Conservation (phyloP, 1,140 invertebrate genomes). For the Zaprionus inermis region DNA sequence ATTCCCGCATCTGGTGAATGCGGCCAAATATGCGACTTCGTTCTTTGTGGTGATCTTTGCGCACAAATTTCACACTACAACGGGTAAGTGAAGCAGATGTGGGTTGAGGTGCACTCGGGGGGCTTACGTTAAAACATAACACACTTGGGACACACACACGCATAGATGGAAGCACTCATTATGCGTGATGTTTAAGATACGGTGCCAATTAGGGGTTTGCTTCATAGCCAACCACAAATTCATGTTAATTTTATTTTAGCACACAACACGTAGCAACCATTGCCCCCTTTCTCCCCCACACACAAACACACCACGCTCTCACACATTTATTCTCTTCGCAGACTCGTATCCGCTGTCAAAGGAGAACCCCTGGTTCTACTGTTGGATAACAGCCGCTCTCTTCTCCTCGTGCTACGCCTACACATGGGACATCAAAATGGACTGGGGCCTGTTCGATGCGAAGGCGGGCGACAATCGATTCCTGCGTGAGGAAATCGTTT, state of each 20-base stretch:
- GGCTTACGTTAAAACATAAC: not conserved
- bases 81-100: slow-evolving; percentile 60
- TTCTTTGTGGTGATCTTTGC: slow-evolving; percentile 84
- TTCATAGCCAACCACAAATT: slow-evolving; percentile 52
- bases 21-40: slow-evolving; percentile 85
- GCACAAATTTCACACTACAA: slow-evolving; percentile 77
- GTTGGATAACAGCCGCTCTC: slow-evolving; percentile 91
- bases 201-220: slow-evolving; percentile 60
- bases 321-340: slow-evolving; percentile 63
- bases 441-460: slow-evolving; percentile 98
- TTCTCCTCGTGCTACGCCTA: slow-evolving; percentile 95
- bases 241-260: slow-evolving; percentile 59
- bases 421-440: slow-evolving; percentile 98
- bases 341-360: slow-evolving; percentile 86
- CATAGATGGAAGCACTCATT: slow-evolving; percentile 30
- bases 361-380: slow-evolving; percentile 92
- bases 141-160: slow-evolving; percentile 9
- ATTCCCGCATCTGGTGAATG: slow-evolving; percentile 98
- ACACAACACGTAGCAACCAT: slow-evolving; percentile 20
- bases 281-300: not conserved
- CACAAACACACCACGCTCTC: too few species aligned
- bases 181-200: slow-evolving; percentile 58
- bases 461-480: slow-evolving; percentile 92
- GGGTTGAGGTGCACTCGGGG: too few species aligned
- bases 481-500: slow-evolving; percentile 91